These are phyloP conservation scores for Monochamus saltuarius DNA, from an alignment of 1,140 invertebrate genomes.

Conservation along the genomic window DNA sequence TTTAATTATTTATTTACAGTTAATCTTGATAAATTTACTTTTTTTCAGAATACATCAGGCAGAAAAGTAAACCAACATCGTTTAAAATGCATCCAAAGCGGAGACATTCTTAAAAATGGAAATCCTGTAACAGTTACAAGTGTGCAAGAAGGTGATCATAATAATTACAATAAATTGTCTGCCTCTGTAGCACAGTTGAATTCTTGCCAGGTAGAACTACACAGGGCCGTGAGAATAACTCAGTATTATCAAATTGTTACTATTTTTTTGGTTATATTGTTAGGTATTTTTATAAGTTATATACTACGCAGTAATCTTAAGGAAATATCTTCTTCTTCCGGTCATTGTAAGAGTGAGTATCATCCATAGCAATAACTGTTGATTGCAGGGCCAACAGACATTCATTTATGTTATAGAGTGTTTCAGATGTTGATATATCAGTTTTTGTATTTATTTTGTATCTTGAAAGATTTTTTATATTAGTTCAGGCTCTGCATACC, in stretches of 20 bases:
- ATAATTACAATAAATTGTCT: slow-evolving; percentile 25
- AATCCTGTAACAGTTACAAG: slow-evolving; percentile 21
- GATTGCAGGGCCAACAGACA: slow-evolving; percentile 26
- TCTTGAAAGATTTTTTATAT: slow-evolving; percentile 17
- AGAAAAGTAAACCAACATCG: slow-evolving; percentile 55
- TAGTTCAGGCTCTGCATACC: too few species aligned
- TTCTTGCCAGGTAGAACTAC: slow-evolving; percentile 35
- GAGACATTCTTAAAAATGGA: slow-evolving; percentile 40
- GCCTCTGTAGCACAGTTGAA: slow-evolving; percentile 30
- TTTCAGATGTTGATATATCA: slow-evolving; percentile 22
- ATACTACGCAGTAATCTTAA: slow-evolving; percentile 14
- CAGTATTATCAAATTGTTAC: slow-evolving; percentile 37
- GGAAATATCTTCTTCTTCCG: slow-evolving; percentile 6
- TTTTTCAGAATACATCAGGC: slow-evolving; percentile 36
- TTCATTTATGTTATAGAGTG: slow-evolving; percentile 26
- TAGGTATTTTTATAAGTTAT: slow-evolving; percentile 31
- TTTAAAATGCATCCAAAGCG: slow-evolving; percentile 52
- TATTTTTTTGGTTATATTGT: slow-evolving; percentile 31
- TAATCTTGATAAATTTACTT: slow-evolving; percentile 1
- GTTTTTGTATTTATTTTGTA: slow-evolving; percentile 27
- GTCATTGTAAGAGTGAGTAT: slow-evolving; percentile 20
- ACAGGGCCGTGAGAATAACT: slow-evolving; percentile 29
- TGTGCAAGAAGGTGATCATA: slow-evolving; percentile 23
- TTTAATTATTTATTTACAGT: background rate
- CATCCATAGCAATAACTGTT: slow-evolving; percentile 37